These are phyloP conservation scores for Conops quadrifasciatus DNA, from an alignment of 2,888 invertebrate genomes.

Conservation along the genomic window DNA sequence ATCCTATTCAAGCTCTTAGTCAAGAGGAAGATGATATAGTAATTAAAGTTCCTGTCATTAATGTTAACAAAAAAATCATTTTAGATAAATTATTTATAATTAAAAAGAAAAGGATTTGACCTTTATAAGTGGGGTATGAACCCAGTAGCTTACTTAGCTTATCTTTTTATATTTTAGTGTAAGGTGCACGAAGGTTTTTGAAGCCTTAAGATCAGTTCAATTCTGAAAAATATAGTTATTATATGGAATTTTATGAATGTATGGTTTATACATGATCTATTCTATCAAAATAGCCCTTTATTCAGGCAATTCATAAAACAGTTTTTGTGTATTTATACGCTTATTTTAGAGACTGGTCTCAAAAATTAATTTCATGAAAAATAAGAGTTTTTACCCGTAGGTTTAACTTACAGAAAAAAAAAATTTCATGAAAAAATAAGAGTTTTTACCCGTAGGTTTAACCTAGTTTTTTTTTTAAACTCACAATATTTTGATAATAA, in stretches of 20 bases:
- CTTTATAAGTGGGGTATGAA: constrained; percentile 67
- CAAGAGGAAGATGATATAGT: constrained; percentile 67
- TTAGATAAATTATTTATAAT: constrained; percentile 67
- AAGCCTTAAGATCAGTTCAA: constrained; percentile 71
- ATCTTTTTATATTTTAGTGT: constrained; percentile 72
- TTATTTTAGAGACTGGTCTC: too few relatives aligned
- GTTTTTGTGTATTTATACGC: too few relatives aligned
- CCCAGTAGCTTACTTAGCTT: constrained; percentile 69
- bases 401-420: neutral
- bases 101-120: constrained; percentile 67
- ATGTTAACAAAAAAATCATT: constrained; percentile 67
- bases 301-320: constrained; percentile 54
- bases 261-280: constrained; percentile 60
- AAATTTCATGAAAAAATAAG: constrained; percentile 8
- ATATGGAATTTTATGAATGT: constrained; percentile 28
- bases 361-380: too few relatives aligned
- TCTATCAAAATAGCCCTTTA: constrained; percentile 74
- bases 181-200: constrained; percentile 72
- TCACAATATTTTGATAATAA: neutral
- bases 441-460: too few relatives aligned
- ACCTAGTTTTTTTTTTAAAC: constrained; percentile 42
- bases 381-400: too few relatives aligned
- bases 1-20: constrained; percentile 69
- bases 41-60: constrained; percentile 67
- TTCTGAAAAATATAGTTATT: constrained; percentile 68